A percentile compares a stretch with the other conserved stretches of the same genome.
These are phyloP conservation scores for Mus minutoides DNA, from an alignment of 2,797 vertebrate genomes.

Conservation along the genomic window DNA sequence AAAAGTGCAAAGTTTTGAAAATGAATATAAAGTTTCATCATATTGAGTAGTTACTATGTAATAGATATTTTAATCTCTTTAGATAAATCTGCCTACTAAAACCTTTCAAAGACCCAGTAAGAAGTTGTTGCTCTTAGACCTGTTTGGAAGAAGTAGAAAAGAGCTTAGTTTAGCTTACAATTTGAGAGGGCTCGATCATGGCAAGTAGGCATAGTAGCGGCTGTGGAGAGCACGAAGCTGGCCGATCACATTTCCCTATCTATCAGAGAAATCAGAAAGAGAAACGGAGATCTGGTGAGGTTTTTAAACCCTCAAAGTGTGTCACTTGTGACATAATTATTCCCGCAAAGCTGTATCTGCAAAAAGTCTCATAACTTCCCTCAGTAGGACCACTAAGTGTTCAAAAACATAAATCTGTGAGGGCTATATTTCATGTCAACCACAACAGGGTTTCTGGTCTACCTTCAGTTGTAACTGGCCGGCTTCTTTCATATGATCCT, in stretches of 20 bases:
- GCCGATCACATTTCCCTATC: background rate
- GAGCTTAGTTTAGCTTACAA: background rate
- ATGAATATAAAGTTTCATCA: background rate
- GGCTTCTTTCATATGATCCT: background rate
- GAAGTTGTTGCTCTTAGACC: background rate
- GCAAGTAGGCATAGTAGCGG: background rate
- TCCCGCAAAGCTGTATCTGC: no score
- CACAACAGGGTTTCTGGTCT: background rate
- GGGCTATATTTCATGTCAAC: background rate
- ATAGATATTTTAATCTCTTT: background rate
- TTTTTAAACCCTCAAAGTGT: background rate
- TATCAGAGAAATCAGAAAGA: background rate
- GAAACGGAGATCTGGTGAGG: background rate
- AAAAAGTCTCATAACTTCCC: background rate
- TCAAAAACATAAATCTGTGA: background rate
- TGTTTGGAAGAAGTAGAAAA: background rate
- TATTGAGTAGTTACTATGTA: background rate
- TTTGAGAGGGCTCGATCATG: background rate
- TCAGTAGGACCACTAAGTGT: background rate
- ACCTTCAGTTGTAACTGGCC: background rate
- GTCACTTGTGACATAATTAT: background rate
- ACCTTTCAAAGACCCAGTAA: background rate
- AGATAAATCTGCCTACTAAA: conserved; percentile 29
- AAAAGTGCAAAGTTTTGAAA: background rate
- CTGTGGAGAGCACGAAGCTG: background rate